Conservation (phyloP, 2,888 invertebrate species). For the Linnaemya tessellans region DNA sequence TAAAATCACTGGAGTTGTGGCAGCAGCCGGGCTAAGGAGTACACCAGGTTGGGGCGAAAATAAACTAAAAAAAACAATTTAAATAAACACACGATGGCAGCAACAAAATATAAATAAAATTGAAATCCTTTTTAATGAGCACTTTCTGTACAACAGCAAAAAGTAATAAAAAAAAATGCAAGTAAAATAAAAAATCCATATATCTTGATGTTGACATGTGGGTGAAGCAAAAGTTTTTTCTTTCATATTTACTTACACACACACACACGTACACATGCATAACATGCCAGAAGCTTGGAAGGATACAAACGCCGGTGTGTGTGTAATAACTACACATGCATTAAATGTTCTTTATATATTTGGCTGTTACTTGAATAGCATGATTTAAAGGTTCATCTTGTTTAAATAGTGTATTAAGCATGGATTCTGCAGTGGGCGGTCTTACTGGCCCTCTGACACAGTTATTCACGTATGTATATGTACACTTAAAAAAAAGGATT, state of each 20-base stretch:
- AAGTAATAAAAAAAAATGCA: slow-evolving; percentile 4
- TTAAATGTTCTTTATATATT: not conserved
- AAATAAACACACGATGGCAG: slow-evolving; percentile 19
- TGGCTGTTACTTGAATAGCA: slow-evolving; percentile 15
- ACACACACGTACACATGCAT: not conserved
- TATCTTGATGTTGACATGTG: slow-evolving; percentile 66
- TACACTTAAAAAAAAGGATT: not conserved
- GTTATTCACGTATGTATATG: not conserved
- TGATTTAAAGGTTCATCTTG: slow-evolving; percentile 38
- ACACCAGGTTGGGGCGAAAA: not conserved
- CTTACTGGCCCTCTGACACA: not conserved
- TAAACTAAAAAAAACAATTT: slow-evolving; percentile 23
- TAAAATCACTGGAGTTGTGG: slow-evolving; percentile 10
- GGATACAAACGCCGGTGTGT: not conserved
- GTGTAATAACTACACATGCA: slow-evolving; percentile 6
- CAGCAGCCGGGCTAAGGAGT: not conserved
- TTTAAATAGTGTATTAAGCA: slow-evolving; percentile 12
- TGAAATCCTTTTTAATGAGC: slow-evolving; percentile 71
- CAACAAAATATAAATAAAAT: slow-evolving; percentile 56
- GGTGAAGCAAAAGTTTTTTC: slow-evolving; percentile 40
- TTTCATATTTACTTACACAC: slow-evolving; percentile 9
- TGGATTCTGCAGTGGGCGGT: not conserved
- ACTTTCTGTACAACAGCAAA: slow-evolving; percentile 44
- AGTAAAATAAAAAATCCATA: slow-evolving; percentile 48
- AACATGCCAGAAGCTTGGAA: not conserved